Conservation (phyloP, 2,888 invertebrate genomes). For the Andrena fulva region DNA sequence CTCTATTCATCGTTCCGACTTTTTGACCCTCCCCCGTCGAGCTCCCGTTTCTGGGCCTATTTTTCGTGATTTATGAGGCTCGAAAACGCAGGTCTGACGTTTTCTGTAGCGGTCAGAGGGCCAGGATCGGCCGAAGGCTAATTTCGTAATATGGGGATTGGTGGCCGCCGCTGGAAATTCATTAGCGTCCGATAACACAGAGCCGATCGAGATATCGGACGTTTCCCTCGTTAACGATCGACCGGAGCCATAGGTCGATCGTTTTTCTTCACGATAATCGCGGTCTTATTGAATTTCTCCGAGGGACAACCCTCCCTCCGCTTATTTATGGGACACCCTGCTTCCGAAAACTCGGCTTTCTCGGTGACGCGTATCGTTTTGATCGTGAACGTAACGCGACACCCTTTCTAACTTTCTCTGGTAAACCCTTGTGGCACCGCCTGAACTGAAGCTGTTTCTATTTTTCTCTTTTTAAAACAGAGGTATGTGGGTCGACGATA, state of each 20-base stretch:
- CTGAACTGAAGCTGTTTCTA: neutral
- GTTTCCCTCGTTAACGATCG: conserved; percentile 51
- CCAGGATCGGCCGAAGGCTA: conserved; percentile 67
- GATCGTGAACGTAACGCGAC: neutral
- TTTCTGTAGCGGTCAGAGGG: conserved; percentile 67
- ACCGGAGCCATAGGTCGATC: conserved; percentile 52
- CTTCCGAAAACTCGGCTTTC: neutral
- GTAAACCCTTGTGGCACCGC: neutral
- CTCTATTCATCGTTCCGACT: conserved; percentile 47
- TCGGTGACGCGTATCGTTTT: neutral
- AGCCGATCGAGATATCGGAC: conserved; percentile 77
- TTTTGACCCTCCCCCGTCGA: conserved; percentile 38
- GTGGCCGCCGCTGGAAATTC: conserved; percentile 77
- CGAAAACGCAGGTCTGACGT: conserved; percentile 70
- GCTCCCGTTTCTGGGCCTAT: conserved; percentile 65
- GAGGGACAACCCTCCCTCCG: conserved; percentile 8
- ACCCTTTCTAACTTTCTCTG: neutral
- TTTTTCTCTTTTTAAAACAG: neutral
- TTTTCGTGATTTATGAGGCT: conserved; percentile 80
- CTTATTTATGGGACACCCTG: conserved; percentile 64
- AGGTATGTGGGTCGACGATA: too few species aligned
- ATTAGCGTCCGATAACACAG: conserved; percentile 77
- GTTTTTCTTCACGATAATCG: conserved; percentile 70
- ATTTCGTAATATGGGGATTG: conserved; percentile 79
- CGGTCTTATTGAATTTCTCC: conserved; percentile 71